Evolutionary conservation across 1,140 invertebrate species (phyloP).

Genomic region (Asbolus verrucosus): DNA sequence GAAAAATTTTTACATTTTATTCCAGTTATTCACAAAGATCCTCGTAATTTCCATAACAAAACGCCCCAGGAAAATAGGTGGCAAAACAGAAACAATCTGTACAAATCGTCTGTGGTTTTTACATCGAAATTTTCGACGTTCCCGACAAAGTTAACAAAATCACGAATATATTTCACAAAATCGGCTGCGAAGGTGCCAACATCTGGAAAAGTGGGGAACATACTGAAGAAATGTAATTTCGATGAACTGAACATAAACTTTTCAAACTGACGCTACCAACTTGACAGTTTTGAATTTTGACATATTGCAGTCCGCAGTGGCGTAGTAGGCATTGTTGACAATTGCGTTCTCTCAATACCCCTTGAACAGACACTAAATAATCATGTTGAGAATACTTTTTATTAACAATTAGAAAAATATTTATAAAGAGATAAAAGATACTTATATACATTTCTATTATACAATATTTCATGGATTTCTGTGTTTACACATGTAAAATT

Average conservation of each 20-base stretch:
- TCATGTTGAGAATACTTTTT: slow-evolving; percentile 44
- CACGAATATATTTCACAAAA: too few relatives aligned
- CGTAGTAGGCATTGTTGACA: too few relatives aligned
- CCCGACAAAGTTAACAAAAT: too few relatives aligned
- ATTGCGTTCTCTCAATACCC: too few relatives aligned
- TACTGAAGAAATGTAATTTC: too few relatives aligned
- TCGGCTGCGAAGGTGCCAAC: too few relatives aligned
- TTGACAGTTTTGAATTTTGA: too few relatives aligned
- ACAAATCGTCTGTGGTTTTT: slow-evolving; percentile 57
- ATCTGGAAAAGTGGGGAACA: too few relatives aligned
- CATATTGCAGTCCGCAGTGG: too few relatives aligned
- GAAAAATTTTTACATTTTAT: background rate
- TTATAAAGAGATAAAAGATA: slow-evolving; percentile 51
- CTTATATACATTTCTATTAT: slow-evolving; percentile 49
- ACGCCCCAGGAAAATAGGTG: slow-evolving; percentile 59
- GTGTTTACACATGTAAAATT: slow-evolving; percentile 15
- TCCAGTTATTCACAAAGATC: background rate
- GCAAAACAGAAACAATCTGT: slow-evolving; percentile 59
- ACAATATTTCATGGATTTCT: slow-evolving; percentile 27
- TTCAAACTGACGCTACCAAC: too few relatives aligned
- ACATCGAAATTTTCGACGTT: slow-evolving; percentile 50
- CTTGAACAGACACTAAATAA: too few relatives aligned
- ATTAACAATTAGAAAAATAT: slow-evolving; percentile 56
- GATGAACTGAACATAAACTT: too few relatives aligned
- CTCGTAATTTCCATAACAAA: slow-evolving; percentile 55